Evolutionary conservation across 2,888 invertebrate species (phyloP).

Genomic region (Lamellibrachia columna): DNA sequence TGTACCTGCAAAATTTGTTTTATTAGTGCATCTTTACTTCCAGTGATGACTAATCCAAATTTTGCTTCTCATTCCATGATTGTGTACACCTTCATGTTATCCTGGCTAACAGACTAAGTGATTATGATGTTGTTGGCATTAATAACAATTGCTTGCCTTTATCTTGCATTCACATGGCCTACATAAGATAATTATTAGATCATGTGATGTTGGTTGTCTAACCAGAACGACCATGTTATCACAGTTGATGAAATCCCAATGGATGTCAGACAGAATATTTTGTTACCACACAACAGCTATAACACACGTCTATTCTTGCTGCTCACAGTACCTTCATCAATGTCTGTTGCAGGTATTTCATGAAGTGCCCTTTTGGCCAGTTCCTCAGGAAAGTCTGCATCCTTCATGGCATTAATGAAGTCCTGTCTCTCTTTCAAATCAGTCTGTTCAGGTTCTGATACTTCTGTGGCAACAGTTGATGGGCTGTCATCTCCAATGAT

Average conservation of each 20-base stretch:
- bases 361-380: slow-evolving; percentile 26
- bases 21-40: too few relatives aligned
- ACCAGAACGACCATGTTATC: too few relatives aligned
- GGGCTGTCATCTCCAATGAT: background rate
- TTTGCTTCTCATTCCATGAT: too few relatives aligned
- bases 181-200: background rate
- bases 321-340: slow-evolving; percentile 25
- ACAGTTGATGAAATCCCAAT: too few relatives aligned
- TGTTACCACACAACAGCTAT: too few relatives aligned
- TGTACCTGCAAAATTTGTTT: too few relatives aligned
- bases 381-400: slow-evolving; percentile 25
- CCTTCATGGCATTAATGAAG: slow-evolving; percentile 21
- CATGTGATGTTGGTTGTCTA: too few relatives aligned
- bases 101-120: too few relatives aligned
- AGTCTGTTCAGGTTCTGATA: slow-evolving; percentile 7
- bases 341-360: background rate
- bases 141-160: background rate
- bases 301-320: background rate
- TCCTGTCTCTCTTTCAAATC: background rate
- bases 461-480: background rate
- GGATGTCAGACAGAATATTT: too few relatives aligned
- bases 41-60: too few relatives aligned
- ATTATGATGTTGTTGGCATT: background rate
- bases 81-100: too few relatives aligned
- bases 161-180: background rate